Conservation (phyloP, 1,140 invertebrate species). For the Penaeus japonicus region DNA sequence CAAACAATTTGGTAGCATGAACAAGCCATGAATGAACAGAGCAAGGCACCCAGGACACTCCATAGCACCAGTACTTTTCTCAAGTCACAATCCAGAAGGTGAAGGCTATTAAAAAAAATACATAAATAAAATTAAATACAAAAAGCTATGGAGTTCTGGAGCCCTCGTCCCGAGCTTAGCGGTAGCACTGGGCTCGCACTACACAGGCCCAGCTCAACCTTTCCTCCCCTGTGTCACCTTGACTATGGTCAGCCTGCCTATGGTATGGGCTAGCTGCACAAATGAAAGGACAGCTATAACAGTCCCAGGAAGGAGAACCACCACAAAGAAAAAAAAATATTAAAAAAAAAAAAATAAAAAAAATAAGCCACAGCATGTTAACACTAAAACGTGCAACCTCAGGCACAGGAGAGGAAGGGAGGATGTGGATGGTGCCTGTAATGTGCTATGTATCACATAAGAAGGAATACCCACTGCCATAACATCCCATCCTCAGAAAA, state of each 20-base stretch:
- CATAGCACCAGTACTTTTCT: conserved; percentile 53
- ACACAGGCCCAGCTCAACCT: conserved; percentile 40
- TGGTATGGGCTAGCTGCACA: conserved; percentile 34
- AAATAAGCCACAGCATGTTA: conserved; percentile 53
- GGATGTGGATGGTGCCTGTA: conserved; percentile 43
- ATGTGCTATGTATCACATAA: conserved; percentile 51
- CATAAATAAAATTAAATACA: conserved; percentile 30
- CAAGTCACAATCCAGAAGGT: conserved; percentile 42
- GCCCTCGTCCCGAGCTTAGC: conserved; percentile 46
- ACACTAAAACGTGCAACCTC: conserved; percentile 55
- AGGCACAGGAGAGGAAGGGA: conserved; percentile 53
- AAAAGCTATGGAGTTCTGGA: conserved; percentile 56
- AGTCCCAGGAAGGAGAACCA: conserved; percentile 48
- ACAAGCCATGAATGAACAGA: conserved; percentile 50
- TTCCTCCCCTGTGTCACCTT: conserved; percentile 44
- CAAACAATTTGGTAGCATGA: conserved; percentile 42
- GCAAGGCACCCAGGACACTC: conserved; percentile 54
- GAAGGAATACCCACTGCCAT: conserved; percentile 53
- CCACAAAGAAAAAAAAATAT: neutral
- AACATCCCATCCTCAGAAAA: conserved; percentile 34
- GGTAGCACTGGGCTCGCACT: conserved; percentile 53
- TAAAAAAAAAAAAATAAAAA: neutral
- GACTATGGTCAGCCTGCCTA: conserved; percentile 35
- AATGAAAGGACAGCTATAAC: conserved; percentile 44
- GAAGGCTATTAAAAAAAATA: conserved; percentile 42